Base-by-base conservation (phyloP, 2,888 invertebrate genomes). In the Formica aserva region DNA sequence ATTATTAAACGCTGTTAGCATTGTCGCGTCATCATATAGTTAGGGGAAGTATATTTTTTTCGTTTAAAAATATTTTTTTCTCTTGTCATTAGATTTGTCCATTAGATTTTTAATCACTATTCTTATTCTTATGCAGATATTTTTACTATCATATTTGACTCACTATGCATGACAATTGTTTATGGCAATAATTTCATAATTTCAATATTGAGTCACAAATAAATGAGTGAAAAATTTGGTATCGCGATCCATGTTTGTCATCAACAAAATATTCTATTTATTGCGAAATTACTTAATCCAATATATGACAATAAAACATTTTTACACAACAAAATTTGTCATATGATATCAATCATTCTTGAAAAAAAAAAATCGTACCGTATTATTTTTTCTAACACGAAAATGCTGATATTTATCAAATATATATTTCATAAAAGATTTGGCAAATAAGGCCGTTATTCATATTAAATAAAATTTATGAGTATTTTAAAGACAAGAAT, bases 1-100 rank as follows among this genome's bases (percentile, higher is more conserved):
- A 71, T 74, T 41, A 77, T 84, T 82, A 87, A 41, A 77, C 75
- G 38, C 38, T 48, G 15, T n/a, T 15, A 57, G 67, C 26, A 55
- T 18, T n/a, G 32, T 45, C 26, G 60, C 57, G 32, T 45, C 75
- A 57, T 71, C 45, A 18, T 2, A 11, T 32, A 41, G 38, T 11
- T 18, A 48, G 6, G 8, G 3, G 3, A 13, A 41, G 15, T 15
- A 45, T 22, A 11, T 78, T 72, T 41, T n/a, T 67, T 57, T 45
- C 13, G 26, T n/a, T 32, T 32, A 11, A 9, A 67, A 29, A n/a
- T 2, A n/a, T 18, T 29, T 41, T 77, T 48, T 18, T 6, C 1
- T 65, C 38, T 15, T n/a, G 5, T 48, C 18, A 48, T 6, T 18
- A 4, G 26, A 26, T 26, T 26, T 26, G 26, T 1, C 1, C 6